Base-by-base conservation (phyloP, 2,113 vertebrate genomes). In the Numenius arquata region DNA sequence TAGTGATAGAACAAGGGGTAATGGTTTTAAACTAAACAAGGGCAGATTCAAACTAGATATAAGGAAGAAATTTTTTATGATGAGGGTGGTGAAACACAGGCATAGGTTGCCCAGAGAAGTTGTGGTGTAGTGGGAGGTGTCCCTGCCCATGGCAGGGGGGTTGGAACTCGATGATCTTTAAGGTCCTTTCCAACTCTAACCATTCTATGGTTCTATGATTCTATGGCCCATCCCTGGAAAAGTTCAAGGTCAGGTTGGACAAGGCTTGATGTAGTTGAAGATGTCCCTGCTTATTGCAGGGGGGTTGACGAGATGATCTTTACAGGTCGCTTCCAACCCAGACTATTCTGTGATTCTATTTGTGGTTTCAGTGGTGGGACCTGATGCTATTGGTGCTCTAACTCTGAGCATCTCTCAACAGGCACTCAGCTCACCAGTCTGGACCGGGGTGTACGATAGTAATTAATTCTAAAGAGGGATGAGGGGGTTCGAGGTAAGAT, bases 381-480 rank as follows among this genome's bases (percentile, higher is more conserved):
- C 40, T 45, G 48, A 23, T 4, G 5, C 65, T 67, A 3, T 62
- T 2, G 1, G 55, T 40, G 27, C 67, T 30, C 21, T 53, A 48
- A 45, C 41, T 72, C 65, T 32, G 25, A 85, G 38, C 38, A n/a
- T 14, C 52, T 65, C 70, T 67, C 38, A 25, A 34, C 45, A 52
- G 36, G 26, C 41, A 12, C 47, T 82, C 29, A 25, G 58, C 62
- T 92, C 55, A 48, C 36, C 73, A 43, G 27, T 52, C 38, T 0
- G 0, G 23, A 38, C 29, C 2, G 0, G 66, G 18, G 38, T 77
- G 10, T 48, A 14, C 13, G 2, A 11, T 52, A 15, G 50, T 72
- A 80, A 70, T 83, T 90, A 63, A 67, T 59, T 91, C 62, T 66
- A 58, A 77, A 75, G 86, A 93, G 71, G 38, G 62, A 29, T 79